These are phyloP conservation scores for Silurus lanzhouensis DNA, from an alignment of 2,797 vertebrate genomes.

Conservation along the genomic window DNA sequence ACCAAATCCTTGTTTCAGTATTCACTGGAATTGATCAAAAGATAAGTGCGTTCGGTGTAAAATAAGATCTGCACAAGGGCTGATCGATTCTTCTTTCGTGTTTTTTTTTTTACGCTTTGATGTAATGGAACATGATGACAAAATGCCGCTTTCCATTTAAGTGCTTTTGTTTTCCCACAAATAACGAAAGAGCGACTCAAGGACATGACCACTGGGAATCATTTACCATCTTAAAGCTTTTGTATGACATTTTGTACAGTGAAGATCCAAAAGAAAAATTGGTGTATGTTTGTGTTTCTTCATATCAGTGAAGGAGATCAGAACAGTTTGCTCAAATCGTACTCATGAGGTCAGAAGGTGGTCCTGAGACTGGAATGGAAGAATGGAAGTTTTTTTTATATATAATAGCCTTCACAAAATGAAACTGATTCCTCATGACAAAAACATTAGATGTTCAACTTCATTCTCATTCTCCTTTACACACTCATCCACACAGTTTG, in stretches of 20 bases:
- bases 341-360: neutral
- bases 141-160: constrained; percentile 20
- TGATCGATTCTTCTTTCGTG: constrained; percentile 54
- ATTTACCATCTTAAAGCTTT: neutral
- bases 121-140: constrained; percentile 44
- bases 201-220: neutral
- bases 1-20: constrained; percentile 56
- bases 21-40: constrained; percentile 55
- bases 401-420: neutral
- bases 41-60: constrained; percentile 46
- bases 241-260: neutral
- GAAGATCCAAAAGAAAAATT: neutral
- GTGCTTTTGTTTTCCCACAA: neutral
- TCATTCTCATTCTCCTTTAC: neutral
- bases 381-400: too few species aligned
- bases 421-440: neutral
- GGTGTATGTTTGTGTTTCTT: neutral
- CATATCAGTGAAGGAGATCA: neutral
- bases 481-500: too few species aligned
- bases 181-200: neutral
- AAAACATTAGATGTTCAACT: neutral
- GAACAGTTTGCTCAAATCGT: neutral
- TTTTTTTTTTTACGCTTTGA: constrained; percentile 35
- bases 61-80: constrained; percentile 35
- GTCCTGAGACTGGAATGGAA: neutral